Conservation (phyloP, 1,140 invertebrate genomes). For the Penaeus japonicus region DNA sequence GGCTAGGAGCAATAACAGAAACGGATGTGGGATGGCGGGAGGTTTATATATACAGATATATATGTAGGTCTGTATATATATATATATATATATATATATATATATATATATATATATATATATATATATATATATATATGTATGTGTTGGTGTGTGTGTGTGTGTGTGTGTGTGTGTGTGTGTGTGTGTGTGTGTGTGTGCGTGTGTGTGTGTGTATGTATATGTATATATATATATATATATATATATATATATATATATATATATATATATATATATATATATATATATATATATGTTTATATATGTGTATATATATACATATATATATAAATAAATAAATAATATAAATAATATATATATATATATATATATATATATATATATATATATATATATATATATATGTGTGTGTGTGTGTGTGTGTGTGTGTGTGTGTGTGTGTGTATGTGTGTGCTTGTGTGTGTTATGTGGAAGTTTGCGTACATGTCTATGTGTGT, state of each 20-base stretch:
- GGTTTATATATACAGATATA: no score
- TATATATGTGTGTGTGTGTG: background rate
- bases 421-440: no score
- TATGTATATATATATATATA: background rate
- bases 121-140: background rate
- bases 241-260: background rate
- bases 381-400: background rate
- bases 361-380: background rate
- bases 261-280: constrained; percentile 6
- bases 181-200: background rate
- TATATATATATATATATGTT: background rate
- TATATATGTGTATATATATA: background rate
- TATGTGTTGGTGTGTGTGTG: background rate
- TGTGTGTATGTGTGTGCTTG: no score
- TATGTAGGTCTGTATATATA: background rate
- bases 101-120: background rate
- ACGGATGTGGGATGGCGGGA: no score
- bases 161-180: background rate
- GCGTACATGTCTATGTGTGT: no score
- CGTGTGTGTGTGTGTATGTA: background rate
- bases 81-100: background rate
- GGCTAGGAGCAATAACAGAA: no score
- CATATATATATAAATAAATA: background rate
- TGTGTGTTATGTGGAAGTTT: no score
- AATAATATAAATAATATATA: background rate